A percentile compares a stretch with the other conserved stretches of the same genome.
These are phyloP conservation scores for Cheilosia soror DNA, from an alignment of 2,888 invertebrate species.

Conservation along the genomic window DNA sequence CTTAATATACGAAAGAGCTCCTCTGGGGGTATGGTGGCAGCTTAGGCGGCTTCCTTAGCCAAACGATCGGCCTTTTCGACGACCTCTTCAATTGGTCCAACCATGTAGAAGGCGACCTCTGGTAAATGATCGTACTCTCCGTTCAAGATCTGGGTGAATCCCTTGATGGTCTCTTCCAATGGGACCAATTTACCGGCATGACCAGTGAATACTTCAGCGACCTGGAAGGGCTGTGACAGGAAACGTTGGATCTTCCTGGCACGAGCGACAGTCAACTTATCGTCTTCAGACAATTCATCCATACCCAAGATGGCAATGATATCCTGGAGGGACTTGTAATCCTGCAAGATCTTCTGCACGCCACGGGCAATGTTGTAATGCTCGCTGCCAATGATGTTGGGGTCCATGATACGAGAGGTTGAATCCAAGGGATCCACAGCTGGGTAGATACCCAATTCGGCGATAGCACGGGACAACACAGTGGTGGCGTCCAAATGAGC, in stretches of 20 bases:
- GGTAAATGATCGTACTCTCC: constrained; percentile 96
- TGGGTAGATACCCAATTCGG: constrained; percentile 96
- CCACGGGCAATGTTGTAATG: constrained; percentile 95
- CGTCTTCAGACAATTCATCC: constrained; percentile 97
- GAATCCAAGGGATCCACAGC: constrained; percentile 98
- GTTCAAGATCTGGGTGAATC: constrained; percentile 92
- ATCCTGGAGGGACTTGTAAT: constrained; percentile 91
- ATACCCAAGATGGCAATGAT: constrained; percentile 98
- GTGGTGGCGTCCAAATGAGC: constrained; percentile 98
- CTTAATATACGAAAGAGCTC: constrained; percentile 71
- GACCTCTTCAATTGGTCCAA: constrained; percentile 96
- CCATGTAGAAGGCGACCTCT: constrained; percentile 98
- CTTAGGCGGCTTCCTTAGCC: constrained; percentile 80
- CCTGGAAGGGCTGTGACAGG: constrained; percentile 96
- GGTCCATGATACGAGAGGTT: constrained; percentile 97
- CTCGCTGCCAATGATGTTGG: constrained; percentile 93
- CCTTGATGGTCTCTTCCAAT: constrained; percentile 93
- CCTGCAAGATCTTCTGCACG: constrained; percentile 96
- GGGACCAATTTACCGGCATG: constrained; percentile 95
- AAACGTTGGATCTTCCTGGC: constrained; percentile 97
- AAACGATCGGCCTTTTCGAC: constrained; percentile 90
- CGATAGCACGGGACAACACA: constrained; percentile 95
- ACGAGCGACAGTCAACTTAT: constrained; percentile 96
- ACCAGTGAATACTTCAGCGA: constrained; percentile 97
- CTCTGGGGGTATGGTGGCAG: constrained; percentile 61